phyloP scores from a whole-genome alignment of 2,888 invertebrate genomes.

The Pammene aurita region DNA sequence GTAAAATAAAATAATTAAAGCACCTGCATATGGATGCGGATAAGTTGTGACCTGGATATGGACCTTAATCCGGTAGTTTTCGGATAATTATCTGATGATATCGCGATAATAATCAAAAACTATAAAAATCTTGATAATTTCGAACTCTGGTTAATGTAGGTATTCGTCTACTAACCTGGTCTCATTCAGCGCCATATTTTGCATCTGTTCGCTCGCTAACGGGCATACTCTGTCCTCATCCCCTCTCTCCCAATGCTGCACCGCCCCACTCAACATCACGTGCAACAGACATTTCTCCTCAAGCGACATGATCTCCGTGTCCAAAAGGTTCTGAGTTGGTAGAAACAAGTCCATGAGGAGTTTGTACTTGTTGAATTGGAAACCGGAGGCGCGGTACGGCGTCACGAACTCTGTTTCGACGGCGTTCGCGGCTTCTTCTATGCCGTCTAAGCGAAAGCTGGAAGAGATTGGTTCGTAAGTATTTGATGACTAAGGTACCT shows the following conservation, averaged over 20 bases:
- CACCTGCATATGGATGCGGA: too few relatives aligned
- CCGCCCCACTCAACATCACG: conserved; percentile 83
- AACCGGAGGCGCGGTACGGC: conserved; percentile 83
- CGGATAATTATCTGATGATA: too few relatives aligned
- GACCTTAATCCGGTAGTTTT: too few relatives aligned
- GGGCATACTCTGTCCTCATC: conserved; percentile 83
- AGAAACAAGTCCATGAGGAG: conserved; percentile 84
- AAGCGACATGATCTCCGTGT: conserved; percentile 64
- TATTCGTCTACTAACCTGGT: conserved; percentile 36
- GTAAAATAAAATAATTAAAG: too few relatives aligned
- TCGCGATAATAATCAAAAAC: too few relatives aligned
- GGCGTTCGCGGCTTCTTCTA: conserved; percentile 76
- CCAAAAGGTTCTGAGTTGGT: conserved; percentile 73
- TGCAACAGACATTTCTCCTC: conserved; percentile 81
- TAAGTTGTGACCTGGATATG: too few relatives aligned
- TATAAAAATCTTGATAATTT: too few relatives aligned
- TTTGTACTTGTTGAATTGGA: conserved; percentile 84
- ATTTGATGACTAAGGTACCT: too few relatives aligned
- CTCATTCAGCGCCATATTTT: conserved; percentile 53
- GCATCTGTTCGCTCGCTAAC: conserved; percentile 62
- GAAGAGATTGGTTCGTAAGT: conserved; percentile 43
- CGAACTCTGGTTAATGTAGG: too few relatives aligned
- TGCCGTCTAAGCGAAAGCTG: conserved; percentile 85
- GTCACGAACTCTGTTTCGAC: conserved; percentile 77
- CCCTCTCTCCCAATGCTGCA: conserved; percentile 83